Base-by-base conservation (phyloP, 2,888 invertebrate species). In the Idaea aversata region DNA sequence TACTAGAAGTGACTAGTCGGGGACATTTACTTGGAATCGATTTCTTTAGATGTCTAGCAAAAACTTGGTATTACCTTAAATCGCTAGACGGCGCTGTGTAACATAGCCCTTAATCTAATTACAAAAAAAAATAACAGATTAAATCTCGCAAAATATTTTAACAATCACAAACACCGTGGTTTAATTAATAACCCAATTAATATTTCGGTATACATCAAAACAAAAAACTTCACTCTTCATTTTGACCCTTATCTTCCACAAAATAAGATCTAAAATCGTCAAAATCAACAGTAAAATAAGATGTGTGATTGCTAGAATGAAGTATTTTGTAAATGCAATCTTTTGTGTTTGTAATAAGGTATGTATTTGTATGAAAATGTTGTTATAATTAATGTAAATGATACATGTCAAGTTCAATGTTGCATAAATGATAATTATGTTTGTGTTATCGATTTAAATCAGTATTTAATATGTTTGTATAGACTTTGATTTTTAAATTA, bases 151-250 rank as follows among this genome's bases (percentile, higher is more conserved):
- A 47, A 47, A 47, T 47, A 47, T 16, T 58, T 15, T 16, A 58
- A 58, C 58, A 16, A 58, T 58, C 16, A 58, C 15, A 58, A 58
- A 58, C 58, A 58, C 16, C 58, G 58, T 58, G n/a, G 0, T 16
- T 16, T 64, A 67, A 67, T 67, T 67, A 67, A 67, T 60, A 62
- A 64, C 59, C 47, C 62, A 62, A 67, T 64, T 64, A 62, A 59
- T 59, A 34, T 64, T 60, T 64, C 67, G 67, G 67, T 59, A 25
- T 35, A 67, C 67, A 61, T 67, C 67, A 67, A 47, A 36, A 64
- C 38, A 47, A 10, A n/a, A 4, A 38, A n/a, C n/a, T 16, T 61
- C 4, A 58, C 15, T 7, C 15, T 58, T 15, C 5, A 58, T 58
- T 16, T 16, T n/a, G 4, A 58, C 5, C 58, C 16, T 16, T 58